A percentile compares a stretch with the other conserved stretches of the same genome.
These are phyloP conservation scores for Strigamia maritima DNA, from an alignment of 2,888 invertebrate species.

Conservation along the genomic window DNA sequence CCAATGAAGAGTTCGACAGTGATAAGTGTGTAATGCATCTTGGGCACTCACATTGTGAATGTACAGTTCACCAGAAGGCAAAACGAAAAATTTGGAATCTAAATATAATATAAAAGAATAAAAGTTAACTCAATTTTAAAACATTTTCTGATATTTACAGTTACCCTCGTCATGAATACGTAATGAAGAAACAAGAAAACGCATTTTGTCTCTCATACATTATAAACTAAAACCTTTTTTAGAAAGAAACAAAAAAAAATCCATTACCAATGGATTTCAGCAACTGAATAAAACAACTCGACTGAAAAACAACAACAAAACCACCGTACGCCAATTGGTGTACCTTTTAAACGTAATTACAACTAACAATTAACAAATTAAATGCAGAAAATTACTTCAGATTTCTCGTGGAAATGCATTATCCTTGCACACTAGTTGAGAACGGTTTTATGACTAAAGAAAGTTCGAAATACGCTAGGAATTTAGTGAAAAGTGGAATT, in stretches of 20 bases:
- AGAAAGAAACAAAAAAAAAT: neutral
- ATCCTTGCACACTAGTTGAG: neutral
- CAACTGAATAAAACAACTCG: neutral
- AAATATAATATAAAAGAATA: conserved; percentile 45
- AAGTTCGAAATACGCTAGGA: conserved; percentile 18
- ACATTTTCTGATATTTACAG: conserved; percentile 6
- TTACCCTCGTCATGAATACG: neutral
- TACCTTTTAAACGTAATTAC: neutral
- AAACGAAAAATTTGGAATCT: conserved; percentile 93
- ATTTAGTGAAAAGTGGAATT: neutral
- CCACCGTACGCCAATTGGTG: neutral
- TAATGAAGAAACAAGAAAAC: neutral
- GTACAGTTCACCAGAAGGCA: conserved; percentile 91
- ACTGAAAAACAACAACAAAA: neutral
- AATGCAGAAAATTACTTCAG: conserved; percentile 17
- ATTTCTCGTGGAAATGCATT: neutral
- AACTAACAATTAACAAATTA: conserved; percentile 7
- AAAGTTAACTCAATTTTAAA: neutral
- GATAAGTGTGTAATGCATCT: conserved; percentile 90
- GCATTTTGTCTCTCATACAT: neutral
- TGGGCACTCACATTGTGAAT: conserved; percentile 91
- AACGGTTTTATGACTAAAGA: conserved; percentile 18
- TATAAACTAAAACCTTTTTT: neutral
- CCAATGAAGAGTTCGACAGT: conserved; percentile 88
- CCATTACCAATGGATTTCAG: neutral